Conservation (phyloP, 1,140 invertebrate genomes). For the Drosophila asahinai region DNA sequence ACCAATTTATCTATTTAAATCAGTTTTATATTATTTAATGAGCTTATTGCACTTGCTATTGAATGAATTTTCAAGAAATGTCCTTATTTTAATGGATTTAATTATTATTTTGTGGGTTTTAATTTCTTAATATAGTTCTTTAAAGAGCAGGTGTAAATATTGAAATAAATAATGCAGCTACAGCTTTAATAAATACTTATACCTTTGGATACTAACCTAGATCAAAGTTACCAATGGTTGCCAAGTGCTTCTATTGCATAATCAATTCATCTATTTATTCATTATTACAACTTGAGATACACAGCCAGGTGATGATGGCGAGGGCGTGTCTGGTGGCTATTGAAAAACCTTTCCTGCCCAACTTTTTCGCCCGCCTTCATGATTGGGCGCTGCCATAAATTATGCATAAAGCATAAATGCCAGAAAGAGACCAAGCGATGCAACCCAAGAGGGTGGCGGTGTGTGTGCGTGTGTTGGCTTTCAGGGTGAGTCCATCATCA, state of each 20-base stretch:
- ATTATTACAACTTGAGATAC: slow-evolving; percentile 1
- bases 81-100: too few species aligned
- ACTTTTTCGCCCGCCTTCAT: slow-evolving; percentile 63
- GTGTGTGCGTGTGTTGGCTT: slow-evolving; percentile 23
- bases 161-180: too few species aligned
- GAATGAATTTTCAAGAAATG: background rate
- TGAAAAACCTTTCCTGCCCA: slow-evolving; percentile 56
- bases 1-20: slow-evolving; percentile 3
- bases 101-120: too few species aligned
- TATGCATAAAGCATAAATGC: slow-evolving; percentile 64
- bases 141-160: too few species aligned
- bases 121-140: too few species aligned
- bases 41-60: background rate
- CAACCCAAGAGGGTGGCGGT: background rate
- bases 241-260: background rate
- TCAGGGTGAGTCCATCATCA: slow-evolving; percentile 33
- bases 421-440: slow-evolving; percentile 53
- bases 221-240: background rate
- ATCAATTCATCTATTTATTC: slow-evolving; percentile 1
- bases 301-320: slow-evolving; percentile 15
- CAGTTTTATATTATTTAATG: slow-evolving; percentile 2
- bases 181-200: too few species aligned
- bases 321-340: slow-evolving; percentile 70
- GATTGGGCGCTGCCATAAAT: slow-evolving; percentile 79
- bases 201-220: too few species aligned